Conservation (phyloP, 2,888 invertebrate genomes). For the Diarsia rubi region DNA sequence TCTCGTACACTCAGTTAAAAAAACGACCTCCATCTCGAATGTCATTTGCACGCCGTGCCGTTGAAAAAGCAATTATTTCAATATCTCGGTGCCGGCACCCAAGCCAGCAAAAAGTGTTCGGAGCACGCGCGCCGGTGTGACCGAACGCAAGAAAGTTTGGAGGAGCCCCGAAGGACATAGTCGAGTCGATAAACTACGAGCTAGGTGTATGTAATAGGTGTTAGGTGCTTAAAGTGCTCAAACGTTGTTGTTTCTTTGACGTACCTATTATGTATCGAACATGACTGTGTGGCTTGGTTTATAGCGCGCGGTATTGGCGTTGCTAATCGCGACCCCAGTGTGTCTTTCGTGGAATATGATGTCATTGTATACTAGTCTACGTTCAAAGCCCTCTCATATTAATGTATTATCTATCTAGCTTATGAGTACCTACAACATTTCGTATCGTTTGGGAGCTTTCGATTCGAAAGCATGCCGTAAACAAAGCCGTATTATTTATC, state of each 20-base stretch:
- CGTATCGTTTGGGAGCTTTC: conserved; percentile 14
- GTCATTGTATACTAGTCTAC: conserved; percentile 37
- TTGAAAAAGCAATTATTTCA: conserved; percentile 91
- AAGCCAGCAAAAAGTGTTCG: conserved; percentile 83
- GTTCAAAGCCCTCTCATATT: conserved; percentile 50
- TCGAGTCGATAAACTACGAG: conserved; percentile 65
- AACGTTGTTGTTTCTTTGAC: conserved; percentile 47
- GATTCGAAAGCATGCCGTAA: conserved; percentile 2
- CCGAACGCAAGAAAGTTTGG: conserved; percentile 83
- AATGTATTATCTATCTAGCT: conserved; percentile 1
- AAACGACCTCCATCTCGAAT: conserved; percentile 91
- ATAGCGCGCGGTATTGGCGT: conserved; percentile 50
- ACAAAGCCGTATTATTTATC: not conserved
- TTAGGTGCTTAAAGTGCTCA: conserved; percentile 47
- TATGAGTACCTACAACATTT: conserved; percentile 3
- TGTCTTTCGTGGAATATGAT: conserved; percentile 57
- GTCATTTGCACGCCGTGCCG: conserved; percentile 90
- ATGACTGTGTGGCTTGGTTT: conserved; percentile 41
- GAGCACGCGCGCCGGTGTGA: conserved; percentile 87
- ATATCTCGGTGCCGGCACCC: conserved; percentile 87
- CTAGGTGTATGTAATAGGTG: conserved; percentile 53
- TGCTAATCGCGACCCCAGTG: conserved; percentile 46
- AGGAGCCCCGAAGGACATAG: conserved; percentile 82
- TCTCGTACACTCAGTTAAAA: conserved; percentile 83
- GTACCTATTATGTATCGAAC: conserved; percentile 47